These are phyloP conservation scores for Rutilus rutilus DNA, from an alignment of 2,113 vertebrate species.

Conservation along the genomic window DNA sequence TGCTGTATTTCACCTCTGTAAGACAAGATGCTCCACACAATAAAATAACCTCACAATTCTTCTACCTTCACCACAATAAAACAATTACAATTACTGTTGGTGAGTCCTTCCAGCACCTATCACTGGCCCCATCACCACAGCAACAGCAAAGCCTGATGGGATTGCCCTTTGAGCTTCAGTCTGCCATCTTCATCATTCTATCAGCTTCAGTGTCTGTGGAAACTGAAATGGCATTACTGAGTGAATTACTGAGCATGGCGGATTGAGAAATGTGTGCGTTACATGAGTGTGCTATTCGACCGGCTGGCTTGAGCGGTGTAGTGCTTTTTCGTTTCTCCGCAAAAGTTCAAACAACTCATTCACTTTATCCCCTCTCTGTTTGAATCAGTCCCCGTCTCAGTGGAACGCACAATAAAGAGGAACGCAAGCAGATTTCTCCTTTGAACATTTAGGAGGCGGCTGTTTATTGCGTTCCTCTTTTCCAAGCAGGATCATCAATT, in stretches of 20 bases:
- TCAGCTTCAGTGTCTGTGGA: conserved; percentile 31
- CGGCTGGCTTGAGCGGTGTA: conserved; percentile 58
- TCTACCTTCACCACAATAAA: conserved; percentile 43
- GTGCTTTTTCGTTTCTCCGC: conserved; percentile 49
- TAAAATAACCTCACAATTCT: conserved; percentile 2
- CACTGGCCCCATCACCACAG: conserved; percentile 35
- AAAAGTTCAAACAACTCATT: conserved; percentile 57
- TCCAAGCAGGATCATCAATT: conserved; percentile 62
- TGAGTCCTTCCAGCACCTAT: conserved; percentile 34
- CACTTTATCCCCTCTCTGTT: conserved; percentile 7
- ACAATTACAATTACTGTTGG: conserved; percentile 11
- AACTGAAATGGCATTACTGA: conserved; percentile 19
- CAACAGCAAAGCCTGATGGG: conserved; percentile 35
- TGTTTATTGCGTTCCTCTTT: conserved; percentile 44
- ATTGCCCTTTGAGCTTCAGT: conserved; percentile 15
- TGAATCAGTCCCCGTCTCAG: conserved; percentile 46
- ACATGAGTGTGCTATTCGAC: conserved; percentile 47
- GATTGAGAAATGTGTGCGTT: not conserved
- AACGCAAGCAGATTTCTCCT: conserved; percentile 55
- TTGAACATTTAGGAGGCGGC: conserved; percentile 57
- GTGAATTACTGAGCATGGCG: conserved; percentile 27
- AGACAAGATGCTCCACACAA: not conserved
- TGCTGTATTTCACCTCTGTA: not conserved
- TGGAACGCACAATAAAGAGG: conserved; percentile 54
- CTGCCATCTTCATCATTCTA: conserved; percentile 5